phyloP scores from a whole-genome alignment of 2,888 invertebrate species.

The Chaetogeoica ovagalla region DNA sequence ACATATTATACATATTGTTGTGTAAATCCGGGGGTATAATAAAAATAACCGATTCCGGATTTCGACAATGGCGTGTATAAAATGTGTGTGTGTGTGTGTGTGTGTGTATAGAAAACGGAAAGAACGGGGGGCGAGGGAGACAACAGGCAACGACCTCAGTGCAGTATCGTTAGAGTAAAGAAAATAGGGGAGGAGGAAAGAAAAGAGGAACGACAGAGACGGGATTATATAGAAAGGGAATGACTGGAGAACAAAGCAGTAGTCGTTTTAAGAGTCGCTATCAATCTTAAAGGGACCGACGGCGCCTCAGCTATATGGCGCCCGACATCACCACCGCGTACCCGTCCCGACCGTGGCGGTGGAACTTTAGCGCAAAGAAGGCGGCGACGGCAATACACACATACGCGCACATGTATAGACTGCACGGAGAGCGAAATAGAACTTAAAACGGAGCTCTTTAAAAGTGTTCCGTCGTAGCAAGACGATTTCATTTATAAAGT shows the following conservation, averaged over 20 bases:
- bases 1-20: too few species aligned
- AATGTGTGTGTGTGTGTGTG: too few species aligned
- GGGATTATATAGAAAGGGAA: neutral
- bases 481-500: conserved; percentile 32
- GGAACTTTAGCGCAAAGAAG: conserved; percentile 15
- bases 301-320: conserved; percentile 51
- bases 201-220: neutral
- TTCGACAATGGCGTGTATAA: too few species aligned
- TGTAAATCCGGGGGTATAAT: neutral
- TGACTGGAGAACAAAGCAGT: neutral
- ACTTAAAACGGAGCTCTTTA: conserved; percentile 17
- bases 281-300: conserved; percentile 49
- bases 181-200: neutral
- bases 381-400: neutral
- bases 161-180: too few species aligned
- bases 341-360: conserved; percentile 2
- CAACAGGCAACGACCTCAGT: too few species aligned
- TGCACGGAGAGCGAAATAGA: neutral
- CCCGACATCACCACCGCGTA: conserved; percentile 32
- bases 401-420: neutral
- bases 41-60: conserved; percentile 18
- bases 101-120: too few species aligned
- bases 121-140: too few species aligned
- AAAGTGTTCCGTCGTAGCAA: conserved; percentile 13
- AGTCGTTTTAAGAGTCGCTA: conserved; percentile 42